These are phyloP conservation scores for Scomberomorus guttatus DNA, from an alignment of 2,797 vertebrate species.

Conservation along the genomic window DNA sequence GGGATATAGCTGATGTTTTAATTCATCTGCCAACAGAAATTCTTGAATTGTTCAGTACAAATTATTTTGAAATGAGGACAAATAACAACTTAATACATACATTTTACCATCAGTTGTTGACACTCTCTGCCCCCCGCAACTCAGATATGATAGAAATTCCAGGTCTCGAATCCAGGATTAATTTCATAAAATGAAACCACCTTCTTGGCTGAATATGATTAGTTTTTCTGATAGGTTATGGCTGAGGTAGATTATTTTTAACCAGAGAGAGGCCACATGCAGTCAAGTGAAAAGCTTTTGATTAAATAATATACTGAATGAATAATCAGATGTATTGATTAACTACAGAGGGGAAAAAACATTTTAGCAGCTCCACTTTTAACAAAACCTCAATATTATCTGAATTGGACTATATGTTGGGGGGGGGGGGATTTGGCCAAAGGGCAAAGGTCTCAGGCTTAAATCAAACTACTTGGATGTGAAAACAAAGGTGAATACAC, in stretches of 20 bases:
- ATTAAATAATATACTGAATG: neutral
- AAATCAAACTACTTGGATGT: no score
- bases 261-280: neutral
- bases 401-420: no score
- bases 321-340: neutral
- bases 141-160: neutral
- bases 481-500: no score
- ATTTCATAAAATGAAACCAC: neutral
- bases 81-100: neutral
- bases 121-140: no score
- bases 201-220: neutral
- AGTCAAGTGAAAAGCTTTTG: neutral
- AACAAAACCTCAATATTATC: no score
- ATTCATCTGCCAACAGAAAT: constrained; percentile 21
- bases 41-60: neutral
- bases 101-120: constrained; percentile 3
- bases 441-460: no score
- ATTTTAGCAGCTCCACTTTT: neutral
- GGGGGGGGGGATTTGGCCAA: no score
- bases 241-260: constrained; percentile 15
- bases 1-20: constrained; percentile 35
- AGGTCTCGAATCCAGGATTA: no score
- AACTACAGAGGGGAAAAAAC: neutral
- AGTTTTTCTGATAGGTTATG: neutral
- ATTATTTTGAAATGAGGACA: constrained; percentile 14